These are phyloP conservation scores for Papilio demoleus DNA, from an alignment of 2,888 invertebrate species.

Conservation along the genomic window DNA sequence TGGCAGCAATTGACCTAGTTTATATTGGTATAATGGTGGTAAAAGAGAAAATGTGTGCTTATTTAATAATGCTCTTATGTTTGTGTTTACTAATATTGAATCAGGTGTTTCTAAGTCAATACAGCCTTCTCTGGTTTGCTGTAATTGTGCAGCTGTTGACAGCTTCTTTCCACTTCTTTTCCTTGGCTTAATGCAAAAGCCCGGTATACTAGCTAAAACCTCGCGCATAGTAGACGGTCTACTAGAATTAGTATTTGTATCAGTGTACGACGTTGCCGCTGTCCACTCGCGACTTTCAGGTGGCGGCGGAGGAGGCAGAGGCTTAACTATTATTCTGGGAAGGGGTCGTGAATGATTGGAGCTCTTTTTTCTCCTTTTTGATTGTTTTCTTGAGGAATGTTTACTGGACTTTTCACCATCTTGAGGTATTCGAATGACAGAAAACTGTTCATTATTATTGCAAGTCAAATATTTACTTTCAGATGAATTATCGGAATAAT, in stretches of 20 bases:
- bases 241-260: slow-evolving; percentile 58
- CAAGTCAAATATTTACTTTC: slow-evolving; percentile 71
- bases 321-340: slow-evolving; percentile 92
- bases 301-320: slow-evolving; percentile 87
- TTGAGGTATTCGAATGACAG: slow-evolving; percentile 76
- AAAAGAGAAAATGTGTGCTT: slow-evolving; percentile 95
- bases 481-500: slow-evolving; percentile 70
- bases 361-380: slow-evolving; percentile 91
- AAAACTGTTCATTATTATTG: slow-evolving; percentile 74
- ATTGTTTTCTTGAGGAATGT: slow-evolving; percentile 88
- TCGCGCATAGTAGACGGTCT: slow-evolving; percentile 93
- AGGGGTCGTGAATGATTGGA: slow-evolving; percentile 86
- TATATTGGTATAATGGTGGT: slow-evolving; percentile 95
- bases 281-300: slow-evolving; percentile 78
- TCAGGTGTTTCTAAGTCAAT: slow-evolving; percentile 98
- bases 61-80: slow-evolving; percentile 93
- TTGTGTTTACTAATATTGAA: slow-evolving; percentile 96
- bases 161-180: slow-evolving; percentile 92
- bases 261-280: slow-evolving; percentile 71
- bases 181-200: slow-evolving; percentile 92
- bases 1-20: slow-evolving; percentile 95
- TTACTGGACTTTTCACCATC: slow-evolving; percentile 86
- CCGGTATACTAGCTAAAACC: slow-evolving; percentile 93
- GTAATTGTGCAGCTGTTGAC: slow-evolving; percentile 95
- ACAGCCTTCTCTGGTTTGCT: slow-evolving; percentile 96